Percentiles rank a stretch among this genome's conserved stretches.
Evolutionary conservation across 2,113 vertebrate species (phyloP).

Genomic region (Anseranas semipalmata): DNA sequence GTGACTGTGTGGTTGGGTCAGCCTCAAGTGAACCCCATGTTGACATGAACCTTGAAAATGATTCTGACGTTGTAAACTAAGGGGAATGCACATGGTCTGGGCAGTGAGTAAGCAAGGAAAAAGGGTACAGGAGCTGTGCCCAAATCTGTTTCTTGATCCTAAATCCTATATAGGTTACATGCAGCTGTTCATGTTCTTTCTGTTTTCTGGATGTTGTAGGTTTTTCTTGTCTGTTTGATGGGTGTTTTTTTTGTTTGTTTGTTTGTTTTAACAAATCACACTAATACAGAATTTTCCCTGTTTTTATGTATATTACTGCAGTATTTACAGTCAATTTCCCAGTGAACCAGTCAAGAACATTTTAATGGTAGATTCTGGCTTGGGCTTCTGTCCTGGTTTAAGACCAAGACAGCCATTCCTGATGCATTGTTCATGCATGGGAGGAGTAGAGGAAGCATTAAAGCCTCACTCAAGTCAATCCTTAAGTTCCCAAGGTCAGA

Average conservation of each 20-base stretch:
- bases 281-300: neutral
- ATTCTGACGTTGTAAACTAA: neutral
- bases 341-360: neutral
- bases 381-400: neutral
- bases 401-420: neutral
- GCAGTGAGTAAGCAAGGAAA: neutral
- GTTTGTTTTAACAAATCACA: neutral
- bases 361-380: neutral
- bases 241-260: neutral
- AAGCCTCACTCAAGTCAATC: neutral
- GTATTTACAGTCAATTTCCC: neutral
- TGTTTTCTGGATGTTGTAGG: neutral
- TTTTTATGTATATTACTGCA: neutral
- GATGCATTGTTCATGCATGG: accelerated
- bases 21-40: neutral
- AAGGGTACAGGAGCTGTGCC: neutral
- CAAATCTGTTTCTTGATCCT: neutral
- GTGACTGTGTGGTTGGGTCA: neutral
- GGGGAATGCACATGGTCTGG: neutral
- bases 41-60: neutral
- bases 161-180: neutral
- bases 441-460: neutral
- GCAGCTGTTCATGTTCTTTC: neutral
- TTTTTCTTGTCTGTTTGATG: neutral
- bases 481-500: neutral